A percentile compares a stretch with the other conserved stretches of the same genome.
Conservation (phyloP, 2,888 invertebrate genomes). For the Dusona sp. region DNA sequence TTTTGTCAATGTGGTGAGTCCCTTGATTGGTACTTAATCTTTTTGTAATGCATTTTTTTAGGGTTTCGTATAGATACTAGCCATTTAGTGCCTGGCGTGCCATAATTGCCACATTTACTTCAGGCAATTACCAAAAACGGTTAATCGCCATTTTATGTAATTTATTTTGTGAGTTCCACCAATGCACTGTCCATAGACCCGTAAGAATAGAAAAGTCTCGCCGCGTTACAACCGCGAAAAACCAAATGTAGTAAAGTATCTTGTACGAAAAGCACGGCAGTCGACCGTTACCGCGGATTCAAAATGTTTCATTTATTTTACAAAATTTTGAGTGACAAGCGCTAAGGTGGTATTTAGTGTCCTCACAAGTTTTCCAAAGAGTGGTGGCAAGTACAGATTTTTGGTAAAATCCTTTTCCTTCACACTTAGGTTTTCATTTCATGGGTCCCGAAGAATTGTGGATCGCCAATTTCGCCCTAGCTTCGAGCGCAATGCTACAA, state of each 20-base stretch:
- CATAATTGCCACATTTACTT: neutral
- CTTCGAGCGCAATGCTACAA: too few relatives aligned
- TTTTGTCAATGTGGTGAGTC: constrained; percentile 96
- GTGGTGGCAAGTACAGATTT: too few relatives aligned
- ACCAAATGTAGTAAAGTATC: neutral
- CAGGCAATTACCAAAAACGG: neutral
- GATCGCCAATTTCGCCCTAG: too few relatives aligned
- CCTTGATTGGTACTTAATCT: constrained; percentile 39
- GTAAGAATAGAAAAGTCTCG: neutral
- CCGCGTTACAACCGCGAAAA: neutral
- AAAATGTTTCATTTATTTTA: too few relatives aligned
- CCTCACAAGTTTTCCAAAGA: too few relatives aligned
- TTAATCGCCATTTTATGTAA: too few relatives aligned
- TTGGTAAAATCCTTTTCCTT: too few relatives aligned
- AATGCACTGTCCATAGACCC: neutral
- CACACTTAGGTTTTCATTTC: too few relatives aligned
- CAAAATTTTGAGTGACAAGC: too few relatives aligned
- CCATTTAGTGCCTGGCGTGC: neutral
- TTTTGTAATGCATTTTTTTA: constrained; percentile 19
- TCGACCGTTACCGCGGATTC: neutral
- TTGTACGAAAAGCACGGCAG: neutral
- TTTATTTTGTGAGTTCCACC: neutral
- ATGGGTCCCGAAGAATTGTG: too few relatives aligned
- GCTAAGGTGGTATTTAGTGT: too few relatives aligned
- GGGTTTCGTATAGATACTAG: neutral